Base-by-base conservation (phyloP, 1,140 invertebrate species). In the Mactra quadrangularis region DNA sequence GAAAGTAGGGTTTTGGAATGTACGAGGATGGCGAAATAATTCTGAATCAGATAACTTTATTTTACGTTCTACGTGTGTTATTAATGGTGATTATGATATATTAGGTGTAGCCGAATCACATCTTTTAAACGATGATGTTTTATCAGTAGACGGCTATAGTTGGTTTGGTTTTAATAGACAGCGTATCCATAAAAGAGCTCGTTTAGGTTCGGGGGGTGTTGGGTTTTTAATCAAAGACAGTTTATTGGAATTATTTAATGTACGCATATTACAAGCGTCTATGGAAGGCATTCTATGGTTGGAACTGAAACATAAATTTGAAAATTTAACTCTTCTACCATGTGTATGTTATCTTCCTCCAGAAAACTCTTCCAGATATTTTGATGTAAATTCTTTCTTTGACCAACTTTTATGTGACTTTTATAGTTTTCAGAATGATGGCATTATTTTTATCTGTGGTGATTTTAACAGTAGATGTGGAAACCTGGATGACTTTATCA, bases 401-500 rank as follows among this genome's bases (percentile, higher is more conserved):
- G 35, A 68, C 57, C 29, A 27, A 17, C 47, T 79, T 19, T n/a
- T 68, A 1, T 38, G 45, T 57, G 17, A 35, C 7, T 15, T 79
- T 19, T 79, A 79, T 29, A 22, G 38, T 9, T 68, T 55, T 70
- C 31, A 50, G 70, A 27, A 79, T 45, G 1, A 13, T 25, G 76
- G 76, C 57, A 57, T 50, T 15, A 19, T 68, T 31, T 79, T 27
- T 79, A 79, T 79, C 17, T 68, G 62, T 41, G 64, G 62, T 7
- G 76, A 79, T 59, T 79, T 79, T 59, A 79, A 77, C 33, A 72
- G 70, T 38, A 72, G 74, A 64, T 64, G 57, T 29, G 74, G 60
- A n/a, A 45, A 77, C 22, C 27, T 41, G 38, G 52, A 68, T 68
- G 62, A 79, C 38, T 79, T 70, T 59, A 79, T 79, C 59, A 3